phyloP scores from a whole-genome alignment of 1,140 invertebrate species.

The Trichonephila clavata region DNA sequence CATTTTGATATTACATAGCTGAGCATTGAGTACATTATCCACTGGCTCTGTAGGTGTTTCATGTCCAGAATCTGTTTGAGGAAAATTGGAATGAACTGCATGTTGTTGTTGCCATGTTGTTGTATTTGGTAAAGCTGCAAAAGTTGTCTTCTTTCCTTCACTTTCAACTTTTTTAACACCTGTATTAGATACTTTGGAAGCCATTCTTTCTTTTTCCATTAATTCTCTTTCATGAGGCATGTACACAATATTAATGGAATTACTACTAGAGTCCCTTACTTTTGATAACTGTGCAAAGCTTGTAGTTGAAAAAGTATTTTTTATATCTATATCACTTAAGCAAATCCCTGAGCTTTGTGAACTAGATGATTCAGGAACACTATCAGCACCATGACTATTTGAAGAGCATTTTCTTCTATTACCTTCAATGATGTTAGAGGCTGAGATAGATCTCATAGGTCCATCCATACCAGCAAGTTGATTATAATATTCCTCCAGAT shows the following conservation, averaged over 20 bases:
- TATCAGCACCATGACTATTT: slow-evolving; percentile 51
- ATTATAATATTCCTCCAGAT: slow-evolving; percentile 72
- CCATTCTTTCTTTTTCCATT: background rate
- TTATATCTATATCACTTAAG: slow-evolving; percentile 63
- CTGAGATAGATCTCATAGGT: slow-evolving; percentile 61
- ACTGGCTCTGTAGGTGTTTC: slow-evolving; percentile 71
- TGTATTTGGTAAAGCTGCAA: slow-evolving; percentile 87
- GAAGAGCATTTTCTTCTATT: slow-evolving; percentile 31
- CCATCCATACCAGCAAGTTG: slow-evolving; percentile 56
- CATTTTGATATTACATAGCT: slow-evolving; percentile 91
- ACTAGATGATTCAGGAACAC: slow-evolving; percentile 71
- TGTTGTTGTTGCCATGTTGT: slow-evolving; percentile 94
- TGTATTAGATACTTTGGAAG: background rate
- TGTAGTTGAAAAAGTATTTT: slow-evolving; percentile 80
- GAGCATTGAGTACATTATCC: slow-evolving; percentile 83
- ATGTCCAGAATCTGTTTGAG: slow-evolving; percentile 73
- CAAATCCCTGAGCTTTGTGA: slow-evolving; percentile 74
- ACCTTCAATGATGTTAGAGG: slow-evolving; percentile 60
- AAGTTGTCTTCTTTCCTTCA: slow-evolving; percentile 85
- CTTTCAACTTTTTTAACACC: slow-evolving; percentile 17
- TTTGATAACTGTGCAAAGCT: slow-evolving; percentile 87
- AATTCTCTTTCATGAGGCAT: slow-evolving; percentile 83
- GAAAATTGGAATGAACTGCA: slow-evolving; percentile 80
- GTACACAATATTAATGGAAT: slow-evolving; percentile 86
- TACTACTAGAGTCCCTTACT: slow-evolving; percentile 81